Base-by-base conservation (phyloP, 2,797 vertebrate species). In the Dallia pectoralis region DNA sequence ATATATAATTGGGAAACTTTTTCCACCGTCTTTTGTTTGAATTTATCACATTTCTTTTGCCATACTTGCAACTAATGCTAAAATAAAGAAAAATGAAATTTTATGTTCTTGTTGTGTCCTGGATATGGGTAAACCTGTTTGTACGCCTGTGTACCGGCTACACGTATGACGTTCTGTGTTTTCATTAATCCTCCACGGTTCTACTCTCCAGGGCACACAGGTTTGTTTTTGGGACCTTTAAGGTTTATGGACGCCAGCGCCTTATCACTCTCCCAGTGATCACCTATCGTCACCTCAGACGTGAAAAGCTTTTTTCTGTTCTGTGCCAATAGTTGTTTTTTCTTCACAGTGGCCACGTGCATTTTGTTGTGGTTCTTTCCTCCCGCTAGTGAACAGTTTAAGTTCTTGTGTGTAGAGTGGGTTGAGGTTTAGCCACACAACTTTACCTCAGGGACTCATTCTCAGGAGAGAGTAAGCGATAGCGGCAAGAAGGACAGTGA, bases 51-150 rank as follows among this genome's bases (percentile, higher is more conserved):
- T 90, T 89, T 88, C 87, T 89, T 90, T 88, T 92, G 88, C 85
- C 91, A 92, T 90, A 91, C 85, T 87, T 93, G 91, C 90, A 93
- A 93, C 91, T 93, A 91, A 91, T 92, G 89, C 90, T 87, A 91
- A 91, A 92, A 92, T 91, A 93, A 92, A 92, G 87, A 90, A 89
- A 78, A 93, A 90, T 74, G 79, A 87, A 91, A 91, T 93, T 92
- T 92, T 92, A 90, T 74, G 8, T 68, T 48, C 62, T 49, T 22
- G 70, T 79, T 18, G 79, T 74, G 59, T 72, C 30, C 27, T 82
- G 74, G 74, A 78, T 62, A 33, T 29, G 70, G 4, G 51, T 19
- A 40, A 3, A 19, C 33, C 22, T 63, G 1, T 27, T 33, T 59
- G 47, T 69, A 0, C 7, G 1, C 29, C 33, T 12, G 75, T 61